Evolutionary conservation across 2,888 invertebrate genomes (phyloP), one percentile per base, ranked within the genome.

Genomic region (Ochropleura plecta): DNA sequence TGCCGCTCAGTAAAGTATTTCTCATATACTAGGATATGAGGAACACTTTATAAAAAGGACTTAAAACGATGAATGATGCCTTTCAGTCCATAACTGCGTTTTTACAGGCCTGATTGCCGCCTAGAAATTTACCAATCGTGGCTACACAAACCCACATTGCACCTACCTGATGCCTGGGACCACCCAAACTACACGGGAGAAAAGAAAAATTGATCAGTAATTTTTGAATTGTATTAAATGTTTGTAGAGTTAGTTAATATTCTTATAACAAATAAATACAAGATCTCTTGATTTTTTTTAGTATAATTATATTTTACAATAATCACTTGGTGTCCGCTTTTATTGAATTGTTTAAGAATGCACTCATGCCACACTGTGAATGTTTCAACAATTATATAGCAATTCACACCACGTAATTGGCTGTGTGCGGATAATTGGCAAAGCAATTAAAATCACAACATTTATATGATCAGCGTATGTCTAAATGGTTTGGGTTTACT

Each of bases 111-210:
- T 20, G 95, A 96, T 71, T 96, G 94, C 73, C 91, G 92, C 80
- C 87, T 96, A 68, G 96, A 96, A 89, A 93, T 95, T 71, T 96
- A 96, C 79, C 92, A 92, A 12, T 91, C 93, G 8, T 96, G 96
- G 96, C 76, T 93, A 3, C 20, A 83, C 14, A 93, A 93, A 66
- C 87, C 91, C 10, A 94, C 94, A 0, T 3, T 91, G 4, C 89
- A 89, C 30, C 84, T 93, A 20, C 95, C 95, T 9, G 96, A 96
- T 65, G 84, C 91, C 3, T 96, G 96, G 96, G 94, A 95, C 7
- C 88, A 91, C 40, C 81, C 81, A 48, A 86, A 93, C 49, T 96
- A 95, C 76, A 42, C 86, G 30, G 70, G 48, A 0, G 18, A 3
- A 14, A 78, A 79, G 14, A 74, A 60, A 73, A 59, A 55, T 62